Evolutionary conservation across 1,140 invertebrate species (phyloP), one percentile per base, ranked within the genome.

Genomic region (Solenopsis invicta): DNA sequence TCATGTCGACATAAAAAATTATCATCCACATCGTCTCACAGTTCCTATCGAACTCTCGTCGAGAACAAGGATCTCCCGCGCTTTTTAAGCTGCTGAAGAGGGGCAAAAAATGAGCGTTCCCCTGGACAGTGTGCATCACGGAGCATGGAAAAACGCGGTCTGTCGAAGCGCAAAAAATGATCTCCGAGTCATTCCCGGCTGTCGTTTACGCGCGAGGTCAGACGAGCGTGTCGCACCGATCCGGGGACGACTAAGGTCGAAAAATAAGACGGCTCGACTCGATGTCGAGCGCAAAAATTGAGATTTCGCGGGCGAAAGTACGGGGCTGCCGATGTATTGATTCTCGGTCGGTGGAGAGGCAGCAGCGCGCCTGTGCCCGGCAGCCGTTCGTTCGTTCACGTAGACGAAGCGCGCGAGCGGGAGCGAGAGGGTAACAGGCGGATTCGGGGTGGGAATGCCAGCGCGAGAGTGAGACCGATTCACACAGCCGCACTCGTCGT

Each of bases 301-400:
- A 93, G 92, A 94, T 93, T 94, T 94, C 89, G 92, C 93, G 93
- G 92, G 88, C 90, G 91, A 93, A 94, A 92, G 92, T 92, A 93
- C 89, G 92, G 91, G 85, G 91, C 91, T 94, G 92, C 90, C 85
- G 91, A 89, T 87, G 93, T 95, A 95, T 95, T 95, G 94, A 95
- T 95, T 95, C 94, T 94, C 93, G 92, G 90, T 85, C 67, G 89
- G 87, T 66, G 89, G 37, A 24, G 59, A n/a, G 71, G 69, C 37
- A 29, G 61, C 85, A 86, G 92, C 92, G 94, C 94, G 94, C 92
- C 91, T 91, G 92, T 92, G 89, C 89, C 88, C 89, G 61, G 71
- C 84, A 86, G 62, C 48, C 72, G 86, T 84, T 67, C 41, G 67
- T 82, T 82, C 80, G 69, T 88, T 84, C 87, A 80, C 89, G 87